Evolutionary conservation across 2,113 vertebrate genomes (phyloP).

Genomic region (Leptosomus discolor): DNA sequence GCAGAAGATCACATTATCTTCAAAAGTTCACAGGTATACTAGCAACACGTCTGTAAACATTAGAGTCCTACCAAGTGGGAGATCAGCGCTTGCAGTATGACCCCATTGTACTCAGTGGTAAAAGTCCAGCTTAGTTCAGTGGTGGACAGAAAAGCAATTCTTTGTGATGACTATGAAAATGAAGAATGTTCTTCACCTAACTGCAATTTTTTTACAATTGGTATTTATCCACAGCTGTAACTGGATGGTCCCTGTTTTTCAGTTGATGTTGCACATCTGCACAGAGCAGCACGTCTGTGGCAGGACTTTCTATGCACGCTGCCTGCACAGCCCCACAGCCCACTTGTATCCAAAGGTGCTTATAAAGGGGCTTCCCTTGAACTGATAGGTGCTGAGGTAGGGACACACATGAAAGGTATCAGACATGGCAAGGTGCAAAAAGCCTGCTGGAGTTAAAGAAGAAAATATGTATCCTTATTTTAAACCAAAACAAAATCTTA

Average conservation of each 20-base stretch:
- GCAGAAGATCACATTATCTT: background rate
- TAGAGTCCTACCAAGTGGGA: background rate
- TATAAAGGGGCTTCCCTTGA: rapidly evolving
- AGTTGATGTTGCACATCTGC: background rate
- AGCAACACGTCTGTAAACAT: background rate
- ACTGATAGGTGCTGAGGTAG: background rate
- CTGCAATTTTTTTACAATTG: background rate
- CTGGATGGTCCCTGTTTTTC: background rate
- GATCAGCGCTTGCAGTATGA: rapidly evolving
- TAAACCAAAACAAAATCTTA: background rate
- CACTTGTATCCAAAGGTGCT: background rate
- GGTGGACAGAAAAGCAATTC: background rate
- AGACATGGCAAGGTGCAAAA: background rate
- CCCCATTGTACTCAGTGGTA: rapidly evolving
- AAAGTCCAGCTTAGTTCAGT: background rate
- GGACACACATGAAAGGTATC: background rate
- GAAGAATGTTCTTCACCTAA: background rate
- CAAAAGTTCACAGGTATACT: slow-evolving; percentile 21
- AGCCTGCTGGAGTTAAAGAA: background rate
- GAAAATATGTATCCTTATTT: background rate
- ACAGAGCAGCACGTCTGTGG: background rate
- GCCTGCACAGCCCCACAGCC: background rate
- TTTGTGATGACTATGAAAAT: rapidly evolving
- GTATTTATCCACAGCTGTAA: background rate
- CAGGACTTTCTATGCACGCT: rapidly evolving